Conservation (phyloP, 2,888 invertebrate species). For the Endomychus coccineus region DNA sequence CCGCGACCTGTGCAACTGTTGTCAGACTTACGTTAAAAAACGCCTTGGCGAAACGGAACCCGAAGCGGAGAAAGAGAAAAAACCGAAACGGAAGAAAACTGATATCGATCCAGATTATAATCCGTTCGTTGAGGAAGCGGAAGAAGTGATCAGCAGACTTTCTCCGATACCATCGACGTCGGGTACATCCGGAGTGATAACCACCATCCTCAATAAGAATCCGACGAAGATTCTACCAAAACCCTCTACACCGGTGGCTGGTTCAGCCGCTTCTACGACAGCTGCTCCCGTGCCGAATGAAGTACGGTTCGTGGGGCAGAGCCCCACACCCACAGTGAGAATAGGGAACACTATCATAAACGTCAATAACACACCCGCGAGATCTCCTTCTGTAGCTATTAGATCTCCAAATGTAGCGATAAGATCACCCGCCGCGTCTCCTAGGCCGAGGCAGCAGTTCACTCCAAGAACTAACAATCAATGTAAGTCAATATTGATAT, state of each 20-base stretch:
- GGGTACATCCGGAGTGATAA: conserved; percentile 6
- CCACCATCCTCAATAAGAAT: background rate
- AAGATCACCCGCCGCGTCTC: conserved; percentile 1
- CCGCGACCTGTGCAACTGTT: conserved; percentile 34
- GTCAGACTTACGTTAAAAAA: conserved; percentile 34
- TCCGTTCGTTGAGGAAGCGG: conserved; percentile 18
- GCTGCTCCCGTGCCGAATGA: background rate
- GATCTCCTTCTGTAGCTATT: background rate
- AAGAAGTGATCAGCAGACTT: background rate
- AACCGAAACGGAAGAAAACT: conserved; percentile 21
- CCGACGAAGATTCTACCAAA: background rate
- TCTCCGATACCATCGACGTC: conserved; percentile 2
- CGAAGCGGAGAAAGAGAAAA: conserved; percentile 13
- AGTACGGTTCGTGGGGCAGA: conserved; percentile 5
- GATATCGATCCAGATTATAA: conserved; percentile 31
- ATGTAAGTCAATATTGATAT: conserved; percentile 5
- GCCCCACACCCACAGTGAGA: conserved; percentile 7
- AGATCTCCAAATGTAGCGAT: conserved; percentile 4
- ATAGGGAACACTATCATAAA: conserved; percentile 10
- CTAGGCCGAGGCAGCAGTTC: conserved; percentile 1
- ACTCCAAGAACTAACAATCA: conserved; percentile 3
- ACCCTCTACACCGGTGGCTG: background rate
- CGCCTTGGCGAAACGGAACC: conserved; percentile 16
- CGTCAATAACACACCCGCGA: conserved; percentile 4
- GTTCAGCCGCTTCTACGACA: background rate